phyloP scores from a whole-genome alignment of 2,888 invertebrate genomes.

The Phalera bucephala region DNA sequence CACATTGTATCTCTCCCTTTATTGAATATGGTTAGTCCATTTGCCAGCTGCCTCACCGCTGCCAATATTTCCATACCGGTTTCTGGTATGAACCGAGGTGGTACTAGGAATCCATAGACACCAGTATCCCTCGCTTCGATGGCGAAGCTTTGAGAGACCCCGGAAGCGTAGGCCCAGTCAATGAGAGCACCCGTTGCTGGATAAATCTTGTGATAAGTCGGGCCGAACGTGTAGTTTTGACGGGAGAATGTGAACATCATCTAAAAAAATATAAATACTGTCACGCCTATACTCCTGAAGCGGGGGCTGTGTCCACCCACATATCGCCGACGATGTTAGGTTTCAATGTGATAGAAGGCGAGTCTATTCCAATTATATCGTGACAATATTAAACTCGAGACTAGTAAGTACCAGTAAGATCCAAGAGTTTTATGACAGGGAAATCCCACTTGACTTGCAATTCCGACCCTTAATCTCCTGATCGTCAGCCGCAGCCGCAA shows the following conservation, averaged over 20 bases:
- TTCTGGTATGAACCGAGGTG: conserved; percentile 31
- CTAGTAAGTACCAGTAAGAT: no score
- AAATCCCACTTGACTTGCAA: no score
- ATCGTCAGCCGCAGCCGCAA: no score
- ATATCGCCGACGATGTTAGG: no score
- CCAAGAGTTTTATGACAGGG: no score
- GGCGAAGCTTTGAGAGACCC: conserved; percentile 31
- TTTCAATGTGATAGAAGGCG: no score
- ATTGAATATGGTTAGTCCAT: conserved; percentile 13
- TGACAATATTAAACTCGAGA: no score
- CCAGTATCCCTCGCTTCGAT: conserved; percentile 39
- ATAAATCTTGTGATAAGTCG: conserved; percentile 32
- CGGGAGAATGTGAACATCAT: conserved; percentile 31
- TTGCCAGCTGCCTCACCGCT: conserved; percentile 32
- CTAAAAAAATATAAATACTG: conserved; percentile 23
- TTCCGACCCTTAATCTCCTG: no score
- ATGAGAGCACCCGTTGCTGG: conserved; percentile 37
- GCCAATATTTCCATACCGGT: conserved; percentile 36
- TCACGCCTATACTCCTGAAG: background rate
- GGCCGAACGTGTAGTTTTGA: conserved; percentile 32
- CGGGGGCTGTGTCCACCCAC: no score
- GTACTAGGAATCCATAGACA: conserved; percentile 38
- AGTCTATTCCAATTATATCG: no score
- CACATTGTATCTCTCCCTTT: conserved; percentile 15
- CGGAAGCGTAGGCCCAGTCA: conserved; percentile 42